Percentiles rank a stretch among this genome's conserved stretches.
phyloP scores from a whole-genome alignment of 2,888 invertebrate genomes.

The Pristionchus japonicus region DNA sequence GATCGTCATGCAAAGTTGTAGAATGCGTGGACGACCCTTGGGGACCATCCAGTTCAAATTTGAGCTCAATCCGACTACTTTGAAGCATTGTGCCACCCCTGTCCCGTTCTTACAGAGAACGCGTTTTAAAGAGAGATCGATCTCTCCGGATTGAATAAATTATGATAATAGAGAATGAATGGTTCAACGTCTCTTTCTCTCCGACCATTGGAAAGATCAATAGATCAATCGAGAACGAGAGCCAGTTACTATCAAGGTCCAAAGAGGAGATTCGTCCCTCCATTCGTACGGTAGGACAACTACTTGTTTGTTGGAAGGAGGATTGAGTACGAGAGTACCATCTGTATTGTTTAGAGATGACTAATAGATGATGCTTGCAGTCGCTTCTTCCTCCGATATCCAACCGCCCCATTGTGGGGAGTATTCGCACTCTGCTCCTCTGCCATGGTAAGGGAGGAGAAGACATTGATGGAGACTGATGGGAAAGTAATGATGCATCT shows the following conservation, averaged over 20 bases:
- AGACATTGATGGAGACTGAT: not conserved
- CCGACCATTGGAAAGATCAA: not conserved
- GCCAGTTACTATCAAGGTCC: constrained; percentile 61
- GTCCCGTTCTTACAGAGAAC: too few relatives aligned
- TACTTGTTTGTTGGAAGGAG: not conserved
- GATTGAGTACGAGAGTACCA: not conserved
- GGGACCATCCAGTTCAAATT: too few relatives aligned
- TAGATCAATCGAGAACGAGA: constrained; percentile 48
- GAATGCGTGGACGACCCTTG: too few relatives aligned
- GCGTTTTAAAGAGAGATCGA: too few relatives aligned
- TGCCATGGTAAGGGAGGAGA: constrained; percentile 57
- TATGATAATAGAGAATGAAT: too few relatives aligned
- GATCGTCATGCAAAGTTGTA: too few relatives aligned
- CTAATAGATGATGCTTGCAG: constrained; percentile 48
- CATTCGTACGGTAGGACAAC: constrained; percentile 58
- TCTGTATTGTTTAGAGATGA: not conserved
- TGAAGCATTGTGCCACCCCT: too few relatives aligned
- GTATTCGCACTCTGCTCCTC: constrained; percentile 59
- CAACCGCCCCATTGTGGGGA: constrained; percentile 57
- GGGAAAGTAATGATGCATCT: not conserved
- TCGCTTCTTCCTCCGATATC: constrained; percentile 62
- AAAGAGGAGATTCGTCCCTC: constrained; percentile 54
- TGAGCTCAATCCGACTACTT: too few relatives aligned
- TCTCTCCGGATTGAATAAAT: too few relatives aligned
- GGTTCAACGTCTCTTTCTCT: not conserved